Evolutionary conservation across 2,888 invertebrate genomes (phyloP), one percentile per base, ranked within the genome.

Genomic region (Oscheius myriophilus): DNA sequence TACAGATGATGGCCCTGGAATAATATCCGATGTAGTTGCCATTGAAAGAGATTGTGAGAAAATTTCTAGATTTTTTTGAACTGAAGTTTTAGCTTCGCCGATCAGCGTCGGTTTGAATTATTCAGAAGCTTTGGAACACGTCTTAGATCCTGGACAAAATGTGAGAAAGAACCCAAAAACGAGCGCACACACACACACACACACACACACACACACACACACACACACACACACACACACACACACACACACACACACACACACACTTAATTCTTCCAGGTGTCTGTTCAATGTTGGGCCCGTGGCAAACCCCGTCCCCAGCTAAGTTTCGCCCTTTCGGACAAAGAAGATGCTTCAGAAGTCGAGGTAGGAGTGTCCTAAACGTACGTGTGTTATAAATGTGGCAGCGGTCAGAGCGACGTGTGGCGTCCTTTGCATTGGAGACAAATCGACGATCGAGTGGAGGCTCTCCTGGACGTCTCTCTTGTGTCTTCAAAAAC

Each of bases 1-100:
- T 2, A 75, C 75, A 12, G 71, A 68, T n/a, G 52, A 65, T 2
- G 80, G 80, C 1, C 78, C 80, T 0, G 80, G 80, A 18, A 77
- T 79, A 21, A 79, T 79, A 52, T 79, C 79, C 0, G 74, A 75
- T 51, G 70, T 78, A 25, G 78, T 78, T 12, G 75, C 73, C 3
- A 70, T 78, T 59, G 78, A 73, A 49, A 72, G 73, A 49, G 75
- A 78, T 61, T 68, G 72, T 70, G n/a, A 53, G 72, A 42, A 2
- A 18, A 18, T 23, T 21, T 39, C n/a, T 7, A n/a, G n/a, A n/a
- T 49, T 3, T 3, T 18, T n/a, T 18, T 18, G 6, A 49, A 23
- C 25, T 1, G 18, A 23, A 18, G 39, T 43, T 43, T 45, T 59
- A 52, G 39, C 63, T 3, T 23, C 49, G 11, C 64, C 64, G 25